phyloP scores from a whole-genome alignment of 2,888 invertebrate genomes.

The Heliconius erato region DNA sequence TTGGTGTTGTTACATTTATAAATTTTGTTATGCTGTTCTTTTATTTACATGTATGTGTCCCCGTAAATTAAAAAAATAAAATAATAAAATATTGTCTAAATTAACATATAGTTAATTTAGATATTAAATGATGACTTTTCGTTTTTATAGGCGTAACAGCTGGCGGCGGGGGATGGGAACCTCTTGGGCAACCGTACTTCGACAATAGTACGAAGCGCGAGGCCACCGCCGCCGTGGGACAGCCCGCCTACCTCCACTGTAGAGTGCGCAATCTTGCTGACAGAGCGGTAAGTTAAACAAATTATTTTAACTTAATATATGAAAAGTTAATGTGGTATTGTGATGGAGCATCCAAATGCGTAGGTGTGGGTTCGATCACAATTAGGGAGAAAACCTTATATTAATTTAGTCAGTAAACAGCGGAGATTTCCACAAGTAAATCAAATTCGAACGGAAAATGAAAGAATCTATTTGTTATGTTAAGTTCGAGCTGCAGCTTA shows the following conservation, averaged over 20 bases:
- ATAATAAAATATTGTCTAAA: background rate
- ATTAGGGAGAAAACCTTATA: too few species aligned
- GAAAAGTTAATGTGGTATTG: background rate
- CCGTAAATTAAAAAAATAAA: background rate
- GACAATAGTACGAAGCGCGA: constrained; percentile 93
- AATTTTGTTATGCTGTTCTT: too few species aligned
- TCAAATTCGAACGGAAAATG: background rate
- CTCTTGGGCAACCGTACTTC: constrained; percentile 93
- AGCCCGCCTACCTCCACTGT: constrained; percentile 93
- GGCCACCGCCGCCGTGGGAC: constrained; percentile 94
- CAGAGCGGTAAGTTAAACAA: constrained; percentile 91
- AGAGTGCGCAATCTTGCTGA: constrained; percentile 94
- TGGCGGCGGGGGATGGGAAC: constrained; percentile 87
- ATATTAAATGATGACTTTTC: background rate
- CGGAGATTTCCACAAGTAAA: too few species aligned
- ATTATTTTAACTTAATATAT: background rate
- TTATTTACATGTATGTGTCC: too few species aligned
- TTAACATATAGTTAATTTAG: background rate
- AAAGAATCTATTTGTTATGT: background rate
- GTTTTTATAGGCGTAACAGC: constrained; percentile 74
- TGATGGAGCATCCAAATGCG: too few species aligned
- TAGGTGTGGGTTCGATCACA: too few species aligned
- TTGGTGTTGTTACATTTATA: too few species aligned
- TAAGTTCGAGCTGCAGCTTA: background rate
- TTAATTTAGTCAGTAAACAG: too few species aligned